These are phyloP conservation scores for Caenorhabditis tropicalis DNA, from an alignment of 1,140 invertebrate genomes.

Conservation along the genomic window DNA sequence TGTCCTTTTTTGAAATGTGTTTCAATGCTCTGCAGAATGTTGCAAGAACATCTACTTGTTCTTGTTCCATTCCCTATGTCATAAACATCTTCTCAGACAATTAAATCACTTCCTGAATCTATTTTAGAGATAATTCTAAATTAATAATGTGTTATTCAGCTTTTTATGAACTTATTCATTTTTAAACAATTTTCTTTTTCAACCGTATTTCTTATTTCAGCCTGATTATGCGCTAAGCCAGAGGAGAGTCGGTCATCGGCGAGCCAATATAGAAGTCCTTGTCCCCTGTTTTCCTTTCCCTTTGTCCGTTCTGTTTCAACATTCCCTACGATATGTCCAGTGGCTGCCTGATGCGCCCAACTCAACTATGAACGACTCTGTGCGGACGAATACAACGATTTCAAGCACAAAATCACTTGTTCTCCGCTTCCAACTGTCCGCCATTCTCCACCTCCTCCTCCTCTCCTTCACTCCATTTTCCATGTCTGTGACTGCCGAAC, in stretches of 20 bases:
- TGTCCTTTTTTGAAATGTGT: background rate
- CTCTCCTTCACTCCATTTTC: background rate
- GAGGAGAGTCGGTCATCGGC: conserved; percentile 37
- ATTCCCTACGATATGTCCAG: conserved; percentile 40
- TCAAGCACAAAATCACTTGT: conserved; percentile 43
- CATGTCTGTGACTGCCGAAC: background rate
- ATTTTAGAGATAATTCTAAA: too few species aligned
- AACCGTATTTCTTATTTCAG: too few species aligned
- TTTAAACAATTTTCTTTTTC: too few species aligned
- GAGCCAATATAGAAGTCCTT: conserved; percentile 39
- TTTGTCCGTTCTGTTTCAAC: conserved; percentile 33
- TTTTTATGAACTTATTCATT: too few species aligned
- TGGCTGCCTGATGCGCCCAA: conserved; percentile 43
- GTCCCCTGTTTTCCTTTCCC: conserved; percentile 12
- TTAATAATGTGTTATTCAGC: too few species aligned
- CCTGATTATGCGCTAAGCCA: conserved; percentile 39
- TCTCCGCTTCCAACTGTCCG: conserved; percentile 36
- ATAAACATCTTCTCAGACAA: too few species aligned
- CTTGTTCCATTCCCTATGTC: too few species aligned
- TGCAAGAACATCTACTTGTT: too few species aligned
- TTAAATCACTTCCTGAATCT: too few species aligned
- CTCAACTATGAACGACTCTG: conserved; percentile 44
- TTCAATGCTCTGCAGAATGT: background rate
- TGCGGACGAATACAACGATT: conserved; percentile 41
- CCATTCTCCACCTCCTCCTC: conserved; percentile 31